Base-by-base conservation (phyloP, 1,140 invertebrate genomes). In the Drosophila kepulauana region DNA sequence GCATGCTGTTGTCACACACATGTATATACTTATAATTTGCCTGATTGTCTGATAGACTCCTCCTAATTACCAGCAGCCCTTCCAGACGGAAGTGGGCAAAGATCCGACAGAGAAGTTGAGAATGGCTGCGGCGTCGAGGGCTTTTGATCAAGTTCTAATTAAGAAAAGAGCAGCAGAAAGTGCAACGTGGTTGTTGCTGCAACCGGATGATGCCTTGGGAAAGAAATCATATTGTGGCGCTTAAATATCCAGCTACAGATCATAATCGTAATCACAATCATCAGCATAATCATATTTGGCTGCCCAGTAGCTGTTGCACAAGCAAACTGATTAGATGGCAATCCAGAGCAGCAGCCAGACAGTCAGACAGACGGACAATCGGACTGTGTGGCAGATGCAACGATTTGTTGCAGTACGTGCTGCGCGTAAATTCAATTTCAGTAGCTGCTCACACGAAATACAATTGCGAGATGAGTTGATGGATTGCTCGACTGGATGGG, bases 351-450 rank as follows among this genome's bases (percentile, higher is more conserved):
- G 20, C 20, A 61, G 25, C 45, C 43, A 41, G 38, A 13, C 38
- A 43, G 43, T n/a, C 58, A 3, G 43, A 5, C 43, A 46, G 16
- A 8, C 41, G 3, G 20, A 3, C 20, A 25, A 25, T 25, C 20
- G 20, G 20, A 25, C 20, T 25, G 20, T 15, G 64, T 69, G 75
- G 67, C 61, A 79, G 56, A 62, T 79, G 82, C 79, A 68, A 56
- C 81, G 78, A 89, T 84, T 81, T 90, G 70, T 73, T 61, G 88
- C 45, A 67, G 88, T 91, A 91, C 88, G 88, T 91, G 88, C 81
- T 67, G 38, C 84, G 88, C 84, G 84, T 89, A 84, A 91, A 91
- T 91, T 88, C 84, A 91, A 91, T 91, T 91, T 89, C 85, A 89
- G 81, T 90, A 89, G 85, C 85, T 54, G 86, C 76, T 73, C 84